A percentile compares a stretch with the other conserved stretches of the same genome.
Conservation (phyloP, 2,888 invertebrate species). For the Lithosia quadra region DNA sequence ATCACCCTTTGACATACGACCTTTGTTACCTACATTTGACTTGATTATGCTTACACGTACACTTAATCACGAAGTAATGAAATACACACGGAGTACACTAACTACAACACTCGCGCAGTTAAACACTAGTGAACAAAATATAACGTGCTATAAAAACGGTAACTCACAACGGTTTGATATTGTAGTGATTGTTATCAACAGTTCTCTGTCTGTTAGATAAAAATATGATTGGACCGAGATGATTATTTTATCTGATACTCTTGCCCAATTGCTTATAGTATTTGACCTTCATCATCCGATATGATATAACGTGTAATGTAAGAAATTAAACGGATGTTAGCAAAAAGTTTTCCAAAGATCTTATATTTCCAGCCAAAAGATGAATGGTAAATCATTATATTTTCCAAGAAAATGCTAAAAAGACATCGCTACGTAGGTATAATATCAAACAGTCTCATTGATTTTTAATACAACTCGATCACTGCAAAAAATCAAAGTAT, state of each 20-base stretch:
- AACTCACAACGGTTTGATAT: constrained; percentile 61
- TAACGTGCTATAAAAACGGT: constrained; percentile 65
- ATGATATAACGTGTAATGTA: constrained; percentile 3
- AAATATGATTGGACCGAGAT: constrained; percentile 63
- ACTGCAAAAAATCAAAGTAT: constrained; percentile 44
- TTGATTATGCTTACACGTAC: constrained; percentile 38
- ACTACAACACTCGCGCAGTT: constrained; percentile 35
- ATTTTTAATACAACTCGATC: constrained; percentile 31
- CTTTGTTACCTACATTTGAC: constrained; percentile 59
- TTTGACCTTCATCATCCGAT: constrained; percentile 16
- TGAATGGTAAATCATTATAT: background rate
- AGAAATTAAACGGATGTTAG: background rate
- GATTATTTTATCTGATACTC: constrained; percentile 59
- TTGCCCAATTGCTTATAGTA: constrained; percentile 1
- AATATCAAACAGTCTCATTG: no score
- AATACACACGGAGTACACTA: constrained; percentile 44
- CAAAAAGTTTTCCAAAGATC: background rate
- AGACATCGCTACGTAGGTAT: constrained; percentile 18
- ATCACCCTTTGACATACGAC: constrained; percentile 71
- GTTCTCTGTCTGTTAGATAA: constrained; percentile 68
- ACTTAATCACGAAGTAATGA: constrained; percentile 57
- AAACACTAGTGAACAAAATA: constrained; percentile 29
- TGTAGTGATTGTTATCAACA: constrained; percentile 68
- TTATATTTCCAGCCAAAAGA: background rate
- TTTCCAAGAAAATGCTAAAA: constrained; percentile 4